Percentiles rank a stretch among this genome's conserved stretches.
Evolutionary conservation across 2,888 invertebrate genomes (phyloP).

Genomic region (Lithophane leautieri): DNA sequence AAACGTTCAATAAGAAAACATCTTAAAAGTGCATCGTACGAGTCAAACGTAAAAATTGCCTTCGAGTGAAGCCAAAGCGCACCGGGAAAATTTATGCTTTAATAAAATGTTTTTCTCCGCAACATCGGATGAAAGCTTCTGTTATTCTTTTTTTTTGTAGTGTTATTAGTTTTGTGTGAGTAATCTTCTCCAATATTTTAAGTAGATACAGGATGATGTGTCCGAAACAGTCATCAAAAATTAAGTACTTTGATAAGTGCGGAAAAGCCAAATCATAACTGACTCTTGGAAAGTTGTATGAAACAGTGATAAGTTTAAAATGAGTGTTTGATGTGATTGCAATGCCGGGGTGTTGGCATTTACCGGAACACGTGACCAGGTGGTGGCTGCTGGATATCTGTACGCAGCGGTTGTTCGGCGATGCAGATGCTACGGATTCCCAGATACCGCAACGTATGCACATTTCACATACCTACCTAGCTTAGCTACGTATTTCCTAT

Average conservation of each 20-base stretch:
- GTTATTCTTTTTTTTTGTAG: slow-evolving; percentile 28
- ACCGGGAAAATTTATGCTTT: slow-evolving; percentile 45
- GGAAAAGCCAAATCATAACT: slow-evolving; percentile 23
- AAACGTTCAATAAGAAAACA: slow-evolving; percentile 43
- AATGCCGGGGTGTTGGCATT: slow-evolving; percentile 89
- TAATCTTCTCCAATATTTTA: slow-evolving; percentile 9
- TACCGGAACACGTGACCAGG: slow-evolving; percentile 90
- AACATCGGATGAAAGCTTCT: slow-evolving; percentile 10
- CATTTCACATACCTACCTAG: slow-evolving; percentile 38
- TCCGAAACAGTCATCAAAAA: slow-evolving; percentile 16
- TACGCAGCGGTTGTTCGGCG: slow-evolving; percentile 88
- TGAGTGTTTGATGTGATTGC: slow-evolving; percentile 63
- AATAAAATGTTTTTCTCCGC: slow-evolving; percentile 46
- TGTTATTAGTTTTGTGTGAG: slow-evolving; percentile 14
- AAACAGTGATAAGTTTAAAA: slow-evolving; percentile 49
- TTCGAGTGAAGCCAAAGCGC: slow-evolving; percentile 39
- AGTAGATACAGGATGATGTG: slow-evolving; percentile 17
- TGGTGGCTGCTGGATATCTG: slow-evolving; percentile 92
- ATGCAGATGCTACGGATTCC: slow-evolving; percentile 82
- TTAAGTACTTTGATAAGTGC: slow-evolving; percentile 10
- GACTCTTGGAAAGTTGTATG: neutral
- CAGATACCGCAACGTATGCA: slow-evolving; percentile 87
- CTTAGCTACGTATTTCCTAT: slow-evolving; percentile 25
- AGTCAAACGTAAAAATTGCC: slow-evolving; percentile 48
- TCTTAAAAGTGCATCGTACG: slow-evolving; percentile 48